Conservation (phyloP, 2,113 vertebrate genomes). For the Pelusios castaneus region DNA sequence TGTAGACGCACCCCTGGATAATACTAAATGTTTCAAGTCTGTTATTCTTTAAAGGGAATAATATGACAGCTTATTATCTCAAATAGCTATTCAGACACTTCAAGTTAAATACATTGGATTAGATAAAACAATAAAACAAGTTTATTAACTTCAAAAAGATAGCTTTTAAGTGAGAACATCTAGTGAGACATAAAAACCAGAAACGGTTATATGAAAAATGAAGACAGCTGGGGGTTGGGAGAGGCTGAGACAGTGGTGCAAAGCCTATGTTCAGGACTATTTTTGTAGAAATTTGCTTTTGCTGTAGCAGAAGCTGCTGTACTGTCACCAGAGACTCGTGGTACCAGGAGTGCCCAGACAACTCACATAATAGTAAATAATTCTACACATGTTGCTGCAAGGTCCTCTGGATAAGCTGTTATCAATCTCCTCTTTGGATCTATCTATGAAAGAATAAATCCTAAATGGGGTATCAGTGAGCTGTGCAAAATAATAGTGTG, state of each 20-base stretch:
- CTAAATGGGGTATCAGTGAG: neutral
- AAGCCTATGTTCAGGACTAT: no score
- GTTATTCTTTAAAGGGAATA: no score
- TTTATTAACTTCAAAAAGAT: neutral
- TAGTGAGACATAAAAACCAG: neutral
- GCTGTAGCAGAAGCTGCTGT: no score
- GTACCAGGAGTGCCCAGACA: no score
- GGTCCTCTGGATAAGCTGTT: neutral
- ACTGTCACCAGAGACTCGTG: no score
- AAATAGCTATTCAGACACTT: no score
- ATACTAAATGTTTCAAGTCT: neutral
- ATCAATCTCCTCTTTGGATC: neutral
- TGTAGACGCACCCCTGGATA: no score
- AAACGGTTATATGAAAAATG: neutral
- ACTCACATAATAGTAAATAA: no score
- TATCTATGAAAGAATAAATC: neutral
- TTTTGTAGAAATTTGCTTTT: no score
- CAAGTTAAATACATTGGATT: neutral
- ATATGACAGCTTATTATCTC: no score
- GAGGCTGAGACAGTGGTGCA: no score
- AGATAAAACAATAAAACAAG: neutral
- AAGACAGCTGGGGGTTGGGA: neutral
- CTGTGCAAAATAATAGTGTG: neutral
- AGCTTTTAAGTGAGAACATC: neutral
- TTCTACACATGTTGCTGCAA: no score